A percentile compares a stretch with the other conserved stretches of the same genome.
Evolutionary conservation across 1,140 invertebrate species (phyloP).

Genomic region (Subanguina moxae): DNA sequence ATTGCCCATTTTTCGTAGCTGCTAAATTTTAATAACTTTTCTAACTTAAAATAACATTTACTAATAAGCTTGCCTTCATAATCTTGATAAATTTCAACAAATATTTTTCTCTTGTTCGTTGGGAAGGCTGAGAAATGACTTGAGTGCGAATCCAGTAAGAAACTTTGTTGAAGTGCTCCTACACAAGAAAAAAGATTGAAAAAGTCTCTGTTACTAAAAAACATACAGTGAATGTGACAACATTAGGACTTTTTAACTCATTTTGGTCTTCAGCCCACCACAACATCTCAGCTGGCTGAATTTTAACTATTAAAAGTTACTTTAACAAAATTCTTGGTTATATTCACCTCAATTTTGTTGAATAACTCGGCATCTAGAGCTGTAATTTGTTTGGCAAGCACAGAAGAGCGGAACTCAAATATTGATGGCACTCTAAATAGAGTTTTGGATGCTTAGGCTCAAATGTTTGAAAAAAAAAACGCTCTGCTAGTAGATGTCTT

Average conservation of each 20-base stretch:
- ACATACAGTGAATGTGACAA: constrained; percentile 78
- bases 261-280: constrained; percentile 95
- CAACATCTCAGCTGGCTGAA: constrained; percentile 77
- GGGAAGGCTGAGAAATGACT: constrained; percentile 75
- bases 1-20: constrained; percentile 87
- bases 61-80: constrained; percentile 75
- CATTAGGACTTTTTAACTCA: constrained; percentile 89
- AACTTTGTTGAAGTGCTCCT: constrained; percentile 98
- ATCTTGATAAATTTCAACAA: constrained; percentile 96
- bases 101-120: constrained; percentile 89
- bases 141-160: constrained; percentile 87
- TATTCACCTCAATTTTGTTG: constrained; percentile 81
- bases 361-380: constrained; percentile 89
- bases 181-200: no score
- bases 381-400: constrained; percentile 92
- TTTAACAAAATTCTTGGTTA: constrained; percentile 1
- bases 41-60: background rate
- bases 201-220: no score
- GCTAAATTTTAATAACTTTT: constrained; percentile 49
- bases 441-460: no score
- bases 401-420: constrained; percentile 33
- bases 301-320: constrained; percentile 18
- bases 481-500: no score
- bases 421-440: constrained; percentile 8
- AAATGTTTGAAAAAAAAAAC: no score